Evolutionary conservation across 1,140 invertebrate genomes (phyloP).

Genomic region (Aphis gossypii): DNA sequence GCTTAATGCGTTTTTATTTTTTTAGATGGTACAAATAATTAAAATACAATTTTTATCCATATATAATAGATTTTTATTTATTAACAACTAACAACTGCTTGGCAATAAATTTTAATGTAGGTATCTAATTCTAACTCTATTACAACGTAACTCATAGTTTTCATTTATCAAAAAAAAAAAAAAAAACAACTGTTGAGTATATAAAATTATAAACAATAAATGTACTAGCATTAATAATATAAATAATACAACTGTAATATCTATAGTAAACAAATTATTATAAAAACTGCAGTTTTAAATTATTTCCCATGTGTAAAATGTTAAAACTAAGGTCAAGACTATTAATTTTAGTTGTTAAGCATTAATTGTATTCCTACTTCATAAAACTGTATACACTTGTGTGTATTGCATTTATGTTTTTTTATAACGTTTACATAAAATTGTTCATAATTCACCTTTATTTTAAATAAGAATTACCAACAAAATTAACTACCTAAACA

Average conservation of each 20-base stretch:
- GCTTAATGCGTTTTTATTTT: background rate
- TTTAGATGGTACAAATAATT: background rate
- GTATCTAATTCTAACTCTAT: background rate
- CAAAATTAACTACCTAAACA: background rate
- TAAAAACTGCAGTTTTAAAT: background rate
- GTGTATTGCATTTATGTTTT: background rate
- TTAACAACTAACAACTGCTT: background rate
- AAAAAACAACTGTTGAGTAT: background rate
- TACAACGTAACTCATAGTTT: background rate
- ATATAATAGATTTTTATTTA: too few relatives aligned
- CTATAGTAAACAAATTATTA: background rate
- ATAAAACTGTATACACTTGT: background rate
- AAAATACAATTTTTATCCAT: background rate
- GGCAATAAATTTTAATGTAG: background rate
- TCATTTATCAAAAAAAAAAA: too few relatives aligned
- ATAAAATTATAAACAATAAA: background rate
- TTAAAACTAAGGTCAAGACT: background rate
- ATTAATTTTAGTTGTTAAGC: background rate
- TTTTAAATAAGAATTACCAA: background rate
- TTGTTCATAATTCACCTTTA: background rate
- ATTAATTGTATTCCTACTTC: background rate
- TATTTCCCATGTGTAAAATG: background rate
- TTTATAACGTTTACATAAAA: background rate
- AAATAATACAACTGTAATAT: background rate
- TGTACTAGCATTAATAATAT: background rate